Evolutionary conservation across 2,113 vertebrate genomes (phyloP).

Genomic region (Grammomys dolichurus): DNA sequence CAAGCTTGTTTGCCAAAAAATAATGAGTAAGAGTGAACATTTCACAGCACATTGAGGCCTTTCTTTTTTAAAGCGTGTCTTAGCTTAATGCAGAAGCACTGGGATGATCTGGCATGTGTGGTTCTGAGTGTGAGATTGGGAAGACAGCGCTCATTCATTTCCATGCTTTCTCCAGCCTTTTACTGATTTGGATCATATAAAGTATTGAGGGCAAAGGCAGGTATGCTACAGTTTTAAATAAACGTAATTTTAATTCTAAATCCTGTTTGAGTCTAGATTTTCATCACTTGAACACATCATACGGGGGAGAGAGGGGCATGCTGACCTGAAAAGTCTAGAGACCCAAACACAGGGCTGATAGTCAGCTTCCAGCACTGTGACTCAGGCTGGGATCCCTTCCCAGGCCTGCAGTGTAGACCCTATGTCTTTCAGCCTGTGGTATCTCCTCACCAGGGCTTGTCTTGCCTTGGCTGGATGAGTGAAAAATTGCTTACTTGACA

Average conservation of each 20-base stretch:
- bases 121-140: not conserved
- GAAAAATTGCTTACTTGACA: not conserved
- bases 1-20: slow-evolving; percentile 23
- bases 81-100: not conserved
- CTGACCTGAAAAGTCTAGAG: not conserved
- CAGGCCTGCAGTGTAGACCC: not conserved
- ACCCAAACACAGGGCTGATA: not conserved
- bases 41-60: not conserved
- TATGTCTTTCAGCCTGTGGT: not conserved
- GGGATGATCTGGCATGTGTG: not conserved
- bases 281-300: not conserved
- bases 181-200: not conserved
- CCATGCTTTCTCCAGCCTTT: not conserved
- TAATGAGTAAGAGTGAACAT: not conserved
- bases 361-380: not conserved
- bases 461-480: not conserved
- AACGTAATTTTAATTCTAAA: not conserved
- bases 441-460: not conserved
- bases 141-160: not conserved
- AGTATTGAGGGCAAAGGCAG: not conserved
- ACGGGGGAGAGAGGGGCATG: not conserved
- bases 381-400: not conserved
- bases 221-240: not conserved
- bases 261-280: not conserved
- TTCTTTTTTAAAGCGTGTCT: not conserved